Conservation (phyloP, 2,888 invertebrate genomes). For the Drosophila tanythrix region DNA sequence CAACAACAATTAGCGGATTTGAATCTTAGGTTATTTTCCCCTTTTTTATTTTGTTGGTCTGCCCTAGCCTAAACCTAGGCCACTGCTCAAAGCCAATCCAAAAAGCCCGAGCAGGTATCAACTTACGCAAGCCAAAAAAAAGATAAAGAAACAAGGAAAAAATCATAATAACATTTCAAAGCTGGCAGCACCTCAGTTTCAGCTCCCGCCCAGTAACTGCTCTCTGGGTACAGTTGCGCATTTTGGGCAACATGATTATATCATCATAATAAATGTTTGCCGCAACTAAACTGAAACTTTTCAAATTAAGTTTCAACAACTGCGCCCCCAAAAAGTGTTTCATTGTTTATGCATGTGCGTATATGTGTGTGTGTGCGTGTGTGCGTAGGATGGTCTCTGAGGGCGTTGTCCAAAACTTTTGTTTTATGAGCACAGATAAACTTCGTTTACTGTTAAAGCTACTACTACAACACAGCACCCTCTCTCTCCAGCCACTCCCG, state of each 20-base stretch:
- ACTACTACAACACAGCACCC: constrained; percentile 1
- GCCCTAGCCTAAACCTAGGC: constrained; percentile 39
- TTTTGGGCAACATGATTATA: constrained; percentile 71
- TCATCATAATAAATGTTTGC: constrained; percentile 79
- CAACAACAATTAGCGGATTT: constrained; percentile 45
- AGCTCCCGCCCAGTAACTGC: constrained; percentile 18
- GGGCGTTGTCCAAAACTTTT: constrained; percentile 59
- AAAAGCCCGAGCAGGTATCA: constrained; percentile 30
- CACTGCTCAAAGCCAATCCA: constrained; percentile 3
- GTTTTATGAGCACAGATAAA: constrained; percentile 64
- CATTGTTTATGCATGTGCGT: constrained; percentile 45
- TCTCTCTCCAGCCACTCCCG: background rate
- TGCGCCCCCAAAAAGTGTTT: constrained; percentile 58
- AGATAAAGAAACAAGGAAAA: background rate
- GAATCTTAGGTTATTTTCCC: constrained; percentile 31
- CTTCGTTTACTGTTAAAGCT: constrained; percentile 62
- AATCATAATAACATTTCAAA: constrained; percentile 6
- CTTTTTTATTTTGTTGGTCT: constrained; percentile 8
- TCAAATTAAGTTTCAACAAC: constrained; percentile 74
- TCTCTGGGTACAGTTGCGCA: constrained; percentile 65
- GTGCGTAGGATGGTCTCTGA: constrained; percentile 20
- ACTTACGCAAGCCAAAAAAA: constrained; percentile 38
- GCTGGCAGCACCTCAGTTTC: constrained; percentile 11
- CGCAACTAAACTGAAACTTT: constrained; percentile 72
- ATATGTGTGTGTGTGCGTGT: background rate